Evolutionary conservation across 1,140 invertebrate genomes (phyloP).

Genomic region (Globodera ellingtonae): DNA sequence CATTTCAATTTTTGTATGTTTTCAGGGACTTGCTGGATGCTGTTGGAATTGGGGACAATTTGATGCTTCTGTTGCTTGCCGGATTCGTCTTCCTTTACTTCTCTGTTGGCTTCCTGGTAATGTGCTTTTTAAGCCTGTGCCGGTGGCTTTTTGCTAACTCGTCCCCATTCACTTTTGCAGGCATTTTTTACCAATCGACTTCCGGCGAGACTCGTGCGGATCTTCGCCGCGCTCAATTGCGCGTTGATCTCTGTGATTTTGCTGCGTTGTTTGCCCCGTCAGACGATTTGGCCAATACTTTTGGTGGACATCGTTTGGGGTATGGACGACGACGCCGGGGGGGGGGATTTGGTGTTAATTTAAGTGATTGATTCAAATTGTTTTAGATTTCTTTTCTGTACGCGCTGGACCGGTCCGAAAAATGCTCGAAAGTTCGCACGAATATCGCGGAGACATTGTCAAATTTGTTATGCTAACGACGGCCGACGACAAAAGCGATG

Average conservation of each 20-base stretch:
- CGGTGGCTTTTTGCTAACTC: not conserved
- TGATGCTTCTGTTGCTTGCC: no score
- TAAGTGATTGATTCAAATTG: not conserved
- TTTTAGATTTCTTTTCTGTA: not conserved
- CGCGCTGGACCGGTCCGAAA: not conserved
- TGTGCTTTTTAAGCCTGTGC: not conserved
- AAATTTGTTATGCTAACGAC: not conserved
- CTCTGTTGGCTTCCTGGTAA: no score
- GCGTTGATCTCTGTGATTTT: not conserved
- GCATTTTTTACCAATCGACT: not conserved
- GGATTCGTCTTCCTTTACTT: no score
- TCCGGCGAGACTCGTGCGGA: not conserved
- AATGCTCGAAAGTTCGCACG: not conserved
- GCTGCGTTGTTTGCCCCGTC: not conserved
- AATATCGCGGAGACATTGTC: not conserved
- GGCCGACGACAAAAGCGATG: no score
- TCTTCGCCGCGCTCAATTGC: not conserved
- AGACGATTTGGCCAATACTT: not conserved
- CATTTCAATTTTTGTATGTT: no score
- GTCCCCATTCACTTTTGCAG: not conserved
- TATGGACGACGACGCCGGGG: not conserved
- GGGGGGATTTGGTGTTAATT: no score
- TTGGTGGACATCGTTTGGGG: not conserved
- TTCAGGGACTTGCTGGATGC: no score
- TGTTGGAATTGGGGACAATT: no score